Percentiles rank a stretch among this genome's conserved stretches.
These are phyloP conservation scores for Chanos chanos DNA, from an alignment of 2,797 vertebrate genomes.

Conservation along the genomic window DNA sequence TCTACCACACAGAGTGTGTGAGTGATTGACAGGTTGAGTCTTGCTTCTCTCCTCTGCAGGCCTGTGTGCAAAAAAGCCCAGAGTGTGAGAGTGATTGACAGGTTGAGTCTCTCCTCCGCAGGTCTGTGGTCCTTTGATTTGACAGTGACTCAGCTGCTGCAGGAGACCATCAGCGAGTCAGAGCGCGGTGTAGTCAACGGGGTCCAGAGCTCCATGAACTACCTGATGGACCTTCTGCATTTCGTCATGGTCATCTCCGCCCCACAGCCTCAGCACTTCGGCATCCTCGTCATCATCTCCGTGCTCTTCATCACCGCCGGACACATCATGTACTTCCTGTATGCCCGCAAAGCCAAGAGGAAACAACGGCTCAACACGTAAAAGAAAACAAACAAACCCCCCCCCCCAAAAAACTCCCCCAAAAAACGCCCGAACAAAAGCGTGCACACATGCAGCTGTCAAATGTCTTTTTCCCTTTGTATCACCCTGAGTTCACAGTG, in stretches of 20 bases:
- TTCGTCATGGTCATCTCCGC: slow-evolving; percentile 74
- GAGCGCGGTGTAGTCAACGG: slow-evolving; percentile 74
- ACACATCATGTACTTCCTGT: slow-evolving; percentile 73
- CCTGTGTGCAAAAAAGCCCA: no score
- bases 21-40: no score
- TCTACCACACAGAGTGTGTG: no score
- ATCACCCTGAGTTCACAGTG: slow-evolving; percentile 50
- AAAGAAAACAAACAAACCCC: no score
- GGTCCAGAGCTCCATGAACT: slow-evolving; percentile 81
- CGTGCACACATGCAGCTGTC: slow-evolving; percentile 57
- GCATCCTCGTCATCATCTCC: slow-evolving; percentile 73
- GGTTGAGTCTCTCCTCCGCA: no score
- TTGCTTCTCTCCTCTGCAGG: no score
- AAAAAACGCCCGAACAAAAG: no score
- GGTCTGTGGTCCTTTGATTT: slow-evolving; percentile 78
- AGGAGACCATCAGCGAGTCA: slow-evolving; percentile 76
- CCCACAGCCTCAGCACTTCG: slow-evolving; percentile 69
- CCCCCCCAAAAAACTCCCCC: no score
- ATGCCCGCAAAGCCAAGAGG: slow-evolving; percentile 72
- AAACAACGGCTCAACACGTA: slow-evolving; percentile 66
- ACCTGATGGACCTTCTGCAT: slow-evolving; percentile 77
- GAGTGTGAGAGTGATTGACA: no score
- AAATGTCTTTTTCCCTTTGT: slow-evolving; percentile 62
- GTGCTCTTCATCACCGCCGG: slow-evolving; percentile 70
- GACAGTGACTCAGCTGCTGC: slow-evolving; percentile 73